phyloP scores from a whole-genome alignment of 2,888 invertebrate genomes.

The Drosophila limbata region DNA sequence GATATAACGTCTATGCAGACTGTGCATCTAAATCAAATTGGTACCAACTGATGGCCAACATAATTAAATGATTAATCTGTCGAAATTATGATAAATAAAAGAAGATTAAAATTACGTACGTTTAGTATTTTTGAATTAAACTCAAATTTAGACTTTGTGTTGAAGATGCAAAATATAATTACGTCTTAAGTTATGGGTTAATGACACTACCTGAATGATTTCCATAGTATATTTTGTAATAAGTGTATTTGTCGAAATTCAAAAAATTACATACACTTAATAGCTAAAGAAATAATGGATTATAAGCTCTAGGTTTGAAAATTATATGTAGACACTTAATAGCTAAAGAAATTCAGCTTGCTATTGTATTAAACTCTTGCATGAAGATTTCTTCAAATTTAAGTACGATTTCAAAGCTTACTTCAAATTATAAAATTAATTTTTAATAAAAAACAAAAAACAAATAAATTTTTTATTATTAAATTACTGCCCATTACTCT shows the following conservation, averaged over 20 bases:
- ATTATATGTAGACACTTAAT: no score
- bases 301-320: no score
- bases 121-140: not conserved
- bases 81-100: not conserved
- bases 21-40: constrained; percentile 1
- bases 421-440: not conserved
- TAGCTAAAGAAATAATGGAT: no score
- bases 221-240: no score
- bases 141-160: not conserved
- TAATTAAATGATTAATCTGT: not conserved
- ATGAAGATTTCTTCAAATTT: no score
- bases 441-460: constrained; percentile 1
- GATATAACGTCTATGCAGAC: not conserved
- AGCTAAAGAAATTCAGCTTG: no score
- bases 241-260: no score
- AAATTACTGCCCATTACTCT: not conserved
- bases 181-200: not conserved
- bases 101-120: not conserved
- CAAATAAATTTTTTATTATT: not conserved
- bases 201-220: no score
- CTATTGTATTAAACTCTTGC: no score
- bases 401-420: no score
- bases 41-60: not conserved
- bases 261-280: no score
- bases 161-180: not conserved